Evolutionary conservation across 2,797 vertebrate genomes (phyloP).

Genomic region (Anguilla obscura): DNA sequence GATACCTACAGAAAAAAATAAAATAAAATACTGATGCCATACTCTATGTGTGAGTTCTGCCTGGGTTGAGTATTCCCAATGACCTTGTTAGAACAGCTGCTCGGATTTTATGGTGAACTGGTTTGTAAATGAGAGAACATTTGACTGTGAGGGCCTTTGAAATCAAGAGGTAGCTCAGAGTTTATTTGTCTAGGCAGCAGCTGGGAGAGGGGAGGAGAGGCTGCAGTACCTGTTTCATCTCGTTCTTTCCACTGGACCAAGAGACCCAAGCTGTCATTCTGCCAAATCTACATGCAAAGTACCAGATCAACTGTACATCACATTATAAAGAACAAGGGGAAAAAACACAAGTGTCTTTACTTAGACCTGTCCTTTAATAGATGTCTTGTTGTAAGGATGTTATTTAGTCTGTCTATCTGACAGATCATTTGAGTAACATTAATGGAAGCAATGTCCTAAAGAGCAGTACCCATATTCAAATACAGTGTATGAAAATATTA

Average conservation of each 20-base stretch:
- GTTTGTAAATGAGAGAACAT: conserved; percentile 64
- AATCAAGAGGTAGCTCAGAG: conserved; percentile 57
- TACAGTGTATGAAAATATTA: neutral
- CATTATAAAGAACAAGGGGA: conserved; percentile 51
- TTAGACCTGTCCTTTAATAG: conserved; percentile 45
- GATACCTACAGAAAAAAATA: conserved; percentile 55
- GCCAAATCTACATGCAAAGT: conserved; percentile 44
- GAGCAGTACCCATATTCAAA: conserved; percentile 61
- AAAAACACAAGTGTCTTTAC: conserved; percentile 56
- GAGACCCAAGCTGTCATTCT: conserved; percentile 46
- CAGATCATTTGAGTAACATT: conserved; percentile 63
- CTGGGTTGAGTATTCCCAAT: conserved; percentile 61
- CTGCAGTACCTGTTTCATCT: conserved; percentile 24
- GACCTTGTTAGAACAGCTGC: conserved; percentile 64
- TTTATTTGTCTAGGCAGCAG: conserved; percentile 49
- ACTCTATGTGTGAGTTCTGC: conserved; percentile 49
- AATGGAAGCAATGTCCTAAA: conserved; percentile 66
- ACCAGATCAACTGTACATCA: neutral
- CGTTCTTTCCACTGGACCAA: conserved; percentile 37
- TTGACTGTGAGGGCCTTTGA: conserved; percentile 53
- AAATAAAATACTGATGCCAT: conserved; percentile 48
- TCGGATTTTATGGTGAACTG: conserved; percentile 60
- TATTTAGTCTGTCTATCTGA: conserved; percentile 57
- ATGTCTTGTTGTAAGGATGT: conserved; percentile 49
- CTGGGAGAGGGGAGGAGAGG: conserved; percentile 35